phyloP scores from a whole-genome alignment of 1,140 invertebrate genomes.

The Drosophila triauraria region DNA sequence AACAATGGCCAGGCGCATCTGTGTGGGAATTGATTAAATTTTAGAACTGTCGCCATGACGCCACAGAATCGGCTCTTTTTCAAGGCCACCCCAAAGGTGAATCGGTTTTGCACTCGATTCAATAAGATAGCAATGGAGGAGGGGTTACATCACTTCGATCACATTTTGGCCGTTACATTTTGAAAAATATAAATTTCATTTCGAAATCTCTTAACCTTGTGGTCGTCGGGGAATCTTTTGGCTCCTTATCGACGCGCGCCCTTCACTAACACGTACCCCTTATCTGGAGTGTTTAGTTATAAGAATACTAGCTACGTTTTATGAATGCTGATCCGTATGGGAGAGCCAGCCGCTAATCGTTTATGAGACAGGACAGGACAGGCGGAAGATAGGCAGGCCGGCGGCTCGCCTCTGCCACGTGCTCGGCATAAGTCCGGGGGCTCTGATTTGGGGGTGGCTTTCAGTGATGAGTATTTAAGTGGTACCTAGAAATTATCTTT shows the following conservation, averaged over 20 bases:
- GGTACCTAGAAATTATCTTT: constrained; percentile 18
- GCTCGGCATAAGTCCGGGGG: constrained; percentile 23
- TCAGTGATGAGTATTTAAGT: constrained; percentile 6
- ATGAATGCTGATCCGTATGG: constrained; percentile 42
- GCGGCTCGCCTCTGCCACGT: constrained; percentile 33
- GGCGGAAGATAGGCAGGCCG: constrained; percentile 16
- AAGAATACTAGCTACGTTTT: constrained; percentile 8
- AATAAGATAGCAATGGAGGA: constrained; percentile 32
- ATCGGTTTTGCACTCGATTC: constrained; percentile 28
- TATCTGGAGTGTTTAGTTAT: constrained; percentile 50
- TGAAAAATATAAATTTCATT: constrained; percentile 1
- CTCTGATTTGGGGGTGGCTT: constrained; percentile 15
- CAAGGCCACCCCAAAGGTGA: constrained; percentile 33
- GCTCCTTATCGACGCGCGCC: constrained; percentile 36
- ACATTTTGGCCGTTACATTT: constrained; percentile 27
- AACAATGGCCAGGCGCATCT: constrained; percentile 12
- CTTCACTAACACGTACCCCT: constrained; percentile 37
- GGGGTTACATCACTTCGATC: constrained; percentile 35
- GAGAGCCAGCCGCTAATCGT: constrained; percentile 28
- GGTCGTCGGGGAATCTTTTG: constrained; percentile 24
- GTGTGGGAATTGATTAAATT: constrained; percentile 72
- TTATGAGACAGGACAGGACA: constrained; percentile 28
- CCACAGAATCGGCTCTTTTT: constrained; percentile 42
- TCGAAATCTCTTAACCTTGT: constrained; percentile 11
- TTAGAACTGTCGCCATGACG: constrained; percentile 73